These are phyloP conservation scores for Xiphorhynchus elegans DNA, from an alignment of 2,113 vertebrate genomes.

Conservation along the genomic window DNA sequence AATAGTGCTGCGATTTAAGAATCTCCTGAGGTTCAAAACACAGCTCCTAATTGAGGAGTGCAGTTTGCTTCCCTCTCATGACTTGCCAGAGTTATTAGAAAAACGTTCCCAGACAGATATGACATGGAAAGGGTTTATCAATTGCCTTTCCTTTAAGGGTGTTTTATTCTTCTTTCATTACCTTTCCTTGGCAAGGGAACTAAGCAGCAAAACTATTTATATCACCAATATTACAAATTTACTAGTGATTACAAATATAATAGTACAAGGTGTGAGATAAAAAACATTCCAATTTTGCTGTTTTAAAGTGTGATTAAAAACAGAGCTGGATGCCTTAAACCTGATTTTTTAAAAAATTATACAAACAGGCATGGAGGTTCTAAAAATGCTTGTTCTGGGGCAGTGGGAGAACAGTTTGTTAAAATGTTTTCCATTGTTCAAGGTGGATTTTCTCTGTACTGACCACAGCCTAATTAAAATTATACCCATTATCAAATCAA, in stretches of 20 bases:
- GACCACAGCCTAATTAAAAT: not conserved
- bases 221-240: not conserved
- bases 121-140: not conserved
- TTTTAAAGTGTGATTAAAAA: not conserved
- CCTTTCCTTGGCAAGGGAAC: not conserved
- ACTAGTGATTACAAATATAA: not conserved
- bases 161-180: not conserved
- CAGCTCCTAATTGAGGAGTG: not conserved
- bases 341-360: not conserved
- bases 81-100: not conserved
- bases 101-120: not conserved
- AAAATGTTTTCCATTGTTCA: not conserved
- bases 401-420: not conserved
- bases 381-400: not conserved
- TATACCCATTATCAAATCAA: not conserved
- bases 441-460: not conserved
- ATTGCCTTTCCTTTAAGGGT: not conserved
- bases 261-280: not conserved
- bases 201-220: not conserved
- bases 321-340: not conserved
- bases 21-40: not conserved
- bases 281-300: not conserved
- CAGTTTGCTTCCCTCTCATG: not conserved
- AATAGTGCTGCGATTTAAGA: not conserved
- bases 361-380: not conserved